Percentiles rank a stretch among this genome's conserved stretches.
These are phyloP conservation scores for Nudaria mundana DNA, from an alignment of 2,888 invertebrate genomes.

Conservation along the genomic window DNA sequence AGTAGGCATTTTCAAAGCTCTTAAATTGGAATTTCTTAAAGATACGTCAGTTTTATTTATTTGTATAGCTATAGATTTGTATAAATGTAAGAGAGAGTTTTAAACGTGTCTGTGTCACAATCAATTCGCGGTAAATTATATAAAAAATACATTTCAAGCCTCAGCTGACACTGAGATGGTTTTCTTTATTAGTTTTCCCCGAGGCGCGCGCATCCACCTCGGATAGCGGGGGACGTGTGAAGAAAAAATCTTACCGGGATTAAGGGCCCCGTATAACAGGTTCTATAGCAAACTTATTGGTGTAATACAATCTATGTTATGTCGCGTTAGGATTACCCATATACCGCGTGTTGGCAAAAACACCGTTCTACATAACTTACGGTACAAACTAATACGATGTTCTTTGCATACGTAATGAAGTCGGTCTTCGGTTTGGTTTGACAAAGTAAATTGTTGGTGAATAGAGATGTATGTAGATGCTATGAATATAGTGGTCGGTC, in stretches of 20 bases:
- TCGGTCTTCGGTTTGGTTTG: too few relatives aligned
- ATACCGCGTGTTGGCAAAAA: constrained; percentile 56
- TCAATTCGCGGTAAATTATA: constrained; percentile 80
- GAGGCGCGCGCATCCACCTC: constrained; percentile 44
- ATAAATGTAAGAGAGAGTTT: constrained; percentile 43
- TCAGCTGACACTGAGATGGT: constrained; percentile 78
- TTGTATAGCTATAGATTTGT: too few relatives aligned
- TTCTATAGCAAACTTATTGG: constrained; percentile 69
- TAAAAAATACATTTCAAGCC: constrained; percentile 83
- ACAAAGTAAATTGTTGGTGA: too few relatives aligned
- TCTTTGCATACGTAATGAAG: constrained; percentile 16
- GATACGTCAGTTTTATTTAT: too few relatives aligned
- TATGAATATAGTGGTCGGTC: too few relatives aligned
- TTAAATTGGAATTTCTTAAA: too few relatives aligned
- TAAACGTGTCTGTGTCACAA: constrained; percentile 58
- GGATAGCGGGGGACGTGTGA: constrained; percentile 71
- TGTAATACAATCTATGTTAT: constrained; percentile 78
- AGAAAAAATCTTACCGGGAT: constrained; percentile 71
- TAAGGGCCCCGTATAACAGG: constrained; percentile 71
- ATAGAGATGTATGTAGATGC: too few relatives aligned
- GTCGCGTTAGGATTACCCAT: constrained; percentile 71
- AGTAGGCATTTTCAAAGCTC: too few relatives aligned
- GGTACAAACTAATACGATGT: constrained; percentile 22
- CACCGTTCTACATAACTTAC: constrained; percentile 20
- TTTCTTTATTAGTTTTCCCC: constrained; percentile 80